phyloP scores from a whole-genome alignment of 1,140 invertebrate species.

The Papilio glaucus region DNA sequence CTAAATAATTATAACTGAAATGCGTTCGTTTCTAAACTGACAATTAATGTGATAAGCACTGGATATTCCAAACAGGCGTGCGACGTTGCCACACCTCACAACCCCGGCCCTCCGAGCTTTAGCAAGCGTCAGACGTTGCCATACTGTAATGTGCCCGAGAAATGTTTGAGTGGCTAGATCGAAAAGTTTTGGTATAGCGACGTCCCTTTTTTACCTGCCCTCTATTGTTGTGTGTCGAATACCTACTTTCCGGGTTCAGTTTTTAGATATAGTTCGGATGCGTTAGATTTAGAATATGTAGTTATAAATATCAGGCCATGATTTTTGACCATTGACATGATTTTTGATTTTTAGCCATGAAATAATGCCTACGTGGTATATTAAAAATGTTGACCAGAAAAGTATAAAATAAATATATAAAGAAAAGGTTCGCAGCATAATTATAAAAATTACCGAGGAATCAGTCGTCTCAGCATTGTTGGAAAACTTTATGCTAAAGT shows the following conservation, averaged over 20 bases:
- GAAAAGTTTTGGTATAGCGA: conserved; percentile 43
- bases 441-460: too few relatives aligned
- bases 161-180: conserved; percentile 52
- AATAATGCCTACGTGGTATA: background rate
- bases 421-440: too few relatives aligned
- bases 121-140: conserved; percentile 52
- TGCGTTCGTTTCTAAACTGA: conserved; percentile 20
- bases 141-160: conserved; percentile 42
- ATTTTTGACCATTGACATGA: too few relatives aligned
- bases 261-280: conserved; percentile 2
- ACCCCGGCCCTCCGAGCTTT: conserved; percentile 40
- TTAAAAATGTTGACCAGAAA: background rate
- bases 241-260: conserved; percentile 8
- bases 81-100: conserved; percentile 52
- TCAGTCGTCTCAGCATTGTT: too few relatives aligned
- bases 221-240: conserved; percentile 27
- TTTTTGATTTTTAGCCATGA: background rate
- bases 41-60: conserved; percentile 27
- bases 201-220: conserved; percentile 52
- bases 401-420: too few relatives aligned
- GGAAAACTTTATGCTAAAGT: too few relatives aligned
- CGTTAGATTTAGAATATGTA: conserved; percentile 1
- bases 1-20: background rate
- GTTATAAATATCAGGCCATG: too few relatives aligned
- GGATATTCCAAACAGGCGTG: conserved; percentile 39